Base-by-base conservation (phyloP, 1,140 invertebrate species). In the Lerema accius region DNA sequence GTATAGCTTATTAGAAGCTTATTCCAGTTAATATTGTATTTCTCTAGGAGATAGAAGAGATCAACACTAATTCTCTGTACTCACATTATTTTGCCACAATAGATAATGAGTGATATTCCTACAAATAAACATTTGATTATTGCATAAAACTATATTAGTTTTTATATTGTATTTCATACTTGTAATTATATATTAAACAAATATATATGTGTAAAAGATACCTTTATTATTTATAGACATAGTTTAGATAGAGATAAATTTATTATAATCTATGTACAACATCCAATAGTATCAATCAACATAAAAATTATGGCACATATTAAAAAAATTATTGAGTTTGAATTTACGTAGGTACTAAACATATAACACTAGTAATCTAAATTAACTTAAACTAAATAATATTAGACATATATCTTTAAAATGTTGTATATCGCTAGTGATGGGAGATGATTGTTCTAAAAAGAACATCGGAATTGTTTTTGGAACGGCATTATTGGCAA, bases 251-350 rank as follows among this genome's bases (percentile, higher is more conserved):
- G 28, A 1, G 28, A 1, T 32, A 32, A 32, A 32, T 32, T 1
- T 32, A 32, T 32, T 32, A 7, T 9, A 32, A 32, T 32, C 4
- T 32, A 32, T 32, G 4, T 9, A 32, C 4, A 32, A 32, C 28
- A 32, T 7, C 28, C 1, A 32, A 32, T 32, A 32, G 28, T 32
- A 3, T 32, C 28, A 32, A 3, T 32, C 28, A 32, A 32, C 28
- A 14, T 58, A 45, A 42, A 26, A 35, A n/a, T n/a, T 28, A 45
- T 45, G 40, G 28, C 15, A 56, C 19, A 35, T 58, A 6, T 45
- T 50, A 16, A 50, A 32, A 32, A 32, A 7, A 7, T 4, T 4
- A 32, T 4, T 32, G 7, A 9, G 4, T 4, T 32, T 32, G 9
- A 9, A 7, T 7, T 9, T 46, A 46, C 17, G n/a, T n/a, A n/a